Base-by-base conservation (phyloP, 2,888 invertebrate species). In the Teinopalpus imperialis region DNA sequence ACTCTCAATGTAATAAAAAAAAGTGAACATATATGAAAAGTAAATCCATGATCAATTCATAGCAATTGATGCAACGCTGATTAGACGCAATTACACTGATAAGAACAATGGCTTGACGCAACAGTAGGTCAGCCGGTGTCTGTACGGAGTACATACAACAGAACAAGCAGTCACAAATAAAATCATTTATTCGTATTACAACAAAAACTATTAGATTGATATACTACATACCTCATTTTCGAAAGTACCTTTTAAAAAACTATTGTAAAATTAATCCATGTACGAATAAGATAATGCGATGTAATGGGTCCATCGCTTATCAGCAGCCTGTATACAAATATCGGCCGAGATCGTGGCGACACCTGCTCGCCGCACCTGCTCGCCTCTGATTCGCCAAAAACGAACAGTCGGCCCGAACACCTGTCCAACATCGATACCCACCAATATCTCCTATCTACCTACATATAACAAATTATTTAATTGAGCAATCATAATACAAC, bases 361-460 rank as follows among this genome's bases (percentile, higher is more conserved):
- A 82, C 85, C 83, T 81, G 85, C 81, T 67, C 68, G 24, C 23
- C 60, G 63, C 79, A 83, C 83, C 82, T 81, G 82, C 78, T 51
- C 59, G 72, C 68, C 81, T 74, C 74, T 85, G 85, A 85, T 85
- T 85, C 85, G 82, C 85, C 82, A 82, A 85, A 81, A 83, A 80
- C 73, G 75, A 80, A 66, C 74, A 76, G 63, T 63, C 66, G 59
- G 63, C 58, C 61, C 52, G 56, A 55, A 66, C 82, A 83, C 82
- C 83, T 82, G 83, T 77, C 67, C 63, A 49, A 52, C 57, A 59
- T 63, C 64, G 61, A 67, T 69, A 65, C 39, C 34, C 35, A 31
- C 20, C 29, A 36, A 30, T 27, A 46, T 45, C 42, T 37, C 42
- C 42, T 41, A 24, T 30, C 23, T 23, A 26, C n/a, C n/a, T 16